phyloP scores from a whole-genome alignment of 2,113 vertebrate species.

The Cololabis saira region DNA sequence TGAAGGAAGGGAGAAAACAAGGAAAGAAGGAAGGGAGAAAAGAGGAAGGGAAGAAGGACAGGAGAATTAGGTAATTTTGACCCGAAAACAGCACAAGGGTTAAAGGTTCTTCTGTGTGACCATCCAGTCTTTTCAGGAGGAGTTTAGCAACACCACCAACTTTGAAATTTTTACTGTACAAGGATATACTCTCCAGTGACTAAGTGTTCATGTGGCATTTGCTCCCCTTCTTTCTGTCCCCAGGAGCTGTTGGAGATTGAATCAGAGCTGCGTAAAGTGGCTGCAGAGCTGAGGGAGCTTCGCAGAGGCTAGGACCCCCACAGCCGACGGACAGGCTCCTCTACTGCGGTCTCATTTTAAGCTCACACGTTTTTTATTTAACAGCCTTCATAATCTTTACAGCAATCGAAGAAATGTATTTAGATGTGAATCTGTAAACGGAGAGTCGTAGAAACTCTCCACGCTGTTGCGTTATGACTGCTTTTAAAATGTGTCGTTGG shows the following conservation, averaged over 20 bases:
- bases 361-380: slow-evolving; percentile 28
- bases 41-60: too few species aligned
- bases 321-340: slow-evolving; percentile 5
- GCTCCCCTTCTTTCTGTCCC: not conserved
- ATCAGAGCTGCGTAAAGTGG: slow-evolving; percentile 80
- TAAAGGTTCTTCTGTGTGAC: too few species aligned
- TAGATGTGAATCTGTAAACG: slow-evolving; percentile 27
- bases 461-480: slow-evolving; percentile 2
- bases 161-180: too few species aligned
- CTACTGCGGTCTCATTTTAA: slow-evolving; percentile 33
- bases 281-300: slow-evolving; percentile 80
- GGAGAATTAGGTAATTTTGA: too few species aligned
- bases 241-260: slow-evolving; percentile 83
- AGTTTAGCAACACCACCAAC: too few species aligned
- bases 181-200: too few species aligned
- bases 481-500: not conserved
- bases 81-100: too few species aligned
- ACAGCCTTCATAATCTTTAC: slow-evolving; percentile 31
- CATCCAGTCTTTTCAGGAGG: too few species aligned
- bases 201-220: not conserved
- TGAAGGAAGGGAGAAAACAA: too few species aligned
- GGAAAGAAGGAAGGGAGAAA: too few species aligned
- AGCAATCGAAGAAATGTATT: slow-evolving; percentile 38
- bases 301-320: slow-evolving; percentile 71
- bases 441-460: slow-evolving; percentile 35